Evolutionary conservation across 1,140 invertebrate species (phyloP).

Genomic region (Orchesella cincta): DNA sequence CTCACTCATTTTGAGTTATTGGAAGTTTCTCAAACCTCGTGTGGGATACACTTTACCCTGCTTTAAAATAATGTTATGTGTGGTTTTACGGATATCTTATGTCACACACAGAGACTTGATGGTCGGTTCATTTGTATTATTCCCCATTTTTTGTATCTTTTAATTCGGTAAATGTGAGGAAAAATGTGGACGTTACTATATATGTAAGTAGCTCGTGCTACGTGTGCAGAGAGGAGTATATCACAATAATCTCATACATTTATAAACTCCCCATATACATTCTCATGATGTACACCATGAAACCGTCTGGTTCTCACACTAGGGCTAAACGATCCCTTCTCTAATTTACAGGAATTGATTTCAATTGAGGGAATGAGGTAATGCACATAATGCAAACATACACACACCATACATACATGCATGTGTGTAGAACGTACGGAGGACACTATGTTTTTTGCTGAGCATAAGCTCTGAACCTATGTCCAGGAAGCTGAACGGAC

Average conservation of each 20-base stretch:
- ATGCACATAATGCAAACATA: not conserved
- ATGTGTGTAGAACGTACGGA: not conserved
- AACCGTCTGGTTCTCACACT: slow-evolving; percentile 20
- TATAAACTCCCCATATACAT: not conserved
- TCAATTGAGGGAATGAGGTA: not conserved
- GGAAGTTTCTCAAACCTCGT: not conserved
- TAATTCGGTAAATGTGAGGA: not conserved
- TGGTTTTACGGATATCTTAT: slow-evolving; percentile 23
- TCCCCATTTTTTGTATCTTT: too few species aligned
- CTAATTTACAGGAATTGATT: not conserved
- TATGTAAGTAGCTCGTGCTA: slow-evolving; percentile 11
- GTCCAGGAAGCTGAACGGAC: slow-evolving; percentile 18
- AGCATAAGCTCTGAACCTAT: not conserved
- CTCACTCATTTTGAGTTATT: not conserved
- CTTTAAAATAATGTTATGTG: not conserved
- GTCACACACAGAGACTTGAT: slow-evolving; percentile 1
- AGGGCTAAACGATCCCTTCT: not conserved
- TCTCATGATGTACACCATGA: not conserved
- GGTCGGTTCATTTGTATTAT: too few species aligned
- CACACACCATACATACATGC: not conserved
- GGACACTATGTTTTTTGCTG: too few species aligned
- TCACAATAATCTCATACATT: not conserved
- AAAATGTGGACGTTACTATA: not conserved
- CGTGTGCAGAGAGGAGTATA: not conserved
- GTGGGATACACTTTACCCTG: not conserved